Evolutionary conservation across 2,797 vertebrate species (phyloP).

Genomic region (Pteronotus mesoamericanus): DNA sequence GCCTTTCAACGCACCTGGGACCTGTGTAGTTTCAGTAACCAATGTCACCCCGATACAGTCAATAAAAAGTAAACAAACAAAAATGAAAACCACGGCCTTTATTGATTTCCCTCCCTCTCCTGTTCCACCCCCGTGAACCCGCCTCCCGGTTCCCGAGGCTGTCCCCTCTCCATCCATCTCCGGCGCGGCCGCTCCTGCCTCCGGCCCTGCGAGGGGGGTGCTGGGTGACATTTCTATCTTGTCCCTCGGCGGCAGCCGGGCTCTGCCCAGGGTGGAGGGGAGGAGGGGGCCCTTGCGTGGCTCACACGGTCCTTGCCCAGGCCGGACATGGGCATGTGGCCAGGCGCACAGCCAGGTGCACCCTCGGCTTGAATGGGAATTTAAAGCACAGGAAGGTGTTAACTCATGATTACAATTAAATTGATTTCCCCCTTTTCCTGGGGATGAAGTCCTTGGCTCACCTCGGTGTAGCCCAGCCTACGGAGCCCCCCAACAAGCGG

Average conservation of each 20-base stretch:
- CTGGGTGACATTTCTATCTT: neutral
- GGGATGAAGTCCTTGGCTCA: neutral
- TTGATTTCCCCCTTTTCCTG: neutral
- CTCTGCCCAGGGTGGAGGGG: neutral
- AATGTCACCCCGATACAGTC: too few relatives aligned
- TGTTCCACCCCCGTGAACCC: neutral
- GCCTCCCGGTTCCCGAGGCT: neutral
- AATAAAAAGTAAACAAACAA: neutral
- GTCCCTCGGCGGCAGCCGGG: too few relatives aligned
- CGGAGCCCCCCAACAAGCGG: neutral
- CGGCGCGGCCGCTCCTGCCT: neutral
- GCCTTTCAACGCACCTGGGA: neutral
- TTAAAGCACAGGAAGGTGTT: neutral
- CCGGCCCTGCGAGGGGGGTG: neutral
- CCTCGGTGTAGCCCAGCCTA: neutral
- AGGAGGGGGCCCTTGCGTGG: accelerated
- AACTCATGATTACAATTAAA: neutral
- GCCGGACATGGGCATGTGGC: too few relatives aligned
- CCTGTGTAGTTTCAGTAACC: too few relatives aligned
- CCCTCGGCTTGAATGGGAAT: neutral
- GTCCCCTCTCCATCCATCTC: neutral
- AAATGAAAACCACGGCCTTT: neutral
- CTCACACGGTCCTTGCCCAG: neutral
- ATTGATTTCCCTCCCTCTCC: neutral
- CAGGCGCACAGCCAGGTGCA: neutral